phyloP scores from a whole-genome alignment of 2,888 invertebrate genomes.

The Mactromeris polynyma region DNA sequence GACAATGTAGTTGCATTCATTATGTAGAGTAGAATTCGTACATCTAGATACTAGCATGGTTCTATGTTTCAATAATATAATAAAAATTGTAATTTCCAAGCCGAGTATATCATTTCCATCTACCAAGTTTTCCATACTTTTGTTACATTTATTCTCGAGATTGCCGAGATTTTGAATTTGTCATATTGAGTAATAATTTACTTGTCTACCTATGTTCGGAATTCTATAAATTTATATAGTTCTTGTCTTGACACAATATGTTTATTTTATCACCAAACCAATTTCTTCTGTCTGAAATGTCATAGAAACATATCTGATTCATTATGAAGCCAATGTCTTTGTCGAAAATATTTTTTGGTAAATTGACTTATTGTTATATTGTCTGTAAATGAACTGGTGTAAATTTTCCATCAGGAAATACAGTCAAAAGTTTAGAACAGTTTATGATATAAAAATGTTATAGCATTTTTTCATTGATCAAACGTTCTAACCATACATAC shows the following conservation, averaged over 20 bases:
- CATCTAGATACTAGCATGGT: not conserved
- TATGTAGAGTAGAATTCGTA: not conserved
- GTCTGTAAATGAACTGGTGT: too few relatives aligned
- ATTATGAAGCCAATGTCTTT: too few relatives aligned
- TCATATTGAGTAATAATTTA: not conserved
- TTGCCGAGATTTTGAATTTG: not conserved
- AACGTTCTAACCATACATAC: too few relatives aligned
- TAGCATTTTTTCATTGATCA: too few relatives aligned
- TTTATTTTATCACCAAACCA: not conserved
- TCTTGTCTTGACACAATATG: not conserved
- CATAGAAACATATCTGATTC: too few relatives aligned
- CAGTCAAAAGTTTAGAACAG: too few relatives aligned
- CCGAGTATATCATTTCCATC: too few relatives aligned
- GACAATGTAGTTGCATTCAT: not conserved
- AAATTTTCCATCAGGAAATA: too few relatives aligned
- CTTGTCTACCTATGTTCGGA: not conserved
- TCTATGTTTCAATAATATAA: not conserved
- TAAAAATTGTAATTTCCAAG: not conserved
- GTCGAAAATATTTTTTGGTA: too few relatives aligned
- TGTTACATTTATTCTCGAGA: not conserved
- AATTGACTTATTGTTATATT: too few relatives aligned
- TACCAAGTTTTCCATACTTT: not conserved
- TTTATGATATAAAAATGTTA: too few relatives aligned
- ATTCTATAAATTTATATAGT: not conserved
- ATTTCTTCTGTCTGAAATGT: too few relatives aligned